Base-by-base conservation (phyloP, 1,140 invertebrate species). In the Vollenhovia emeryi region DNA sequence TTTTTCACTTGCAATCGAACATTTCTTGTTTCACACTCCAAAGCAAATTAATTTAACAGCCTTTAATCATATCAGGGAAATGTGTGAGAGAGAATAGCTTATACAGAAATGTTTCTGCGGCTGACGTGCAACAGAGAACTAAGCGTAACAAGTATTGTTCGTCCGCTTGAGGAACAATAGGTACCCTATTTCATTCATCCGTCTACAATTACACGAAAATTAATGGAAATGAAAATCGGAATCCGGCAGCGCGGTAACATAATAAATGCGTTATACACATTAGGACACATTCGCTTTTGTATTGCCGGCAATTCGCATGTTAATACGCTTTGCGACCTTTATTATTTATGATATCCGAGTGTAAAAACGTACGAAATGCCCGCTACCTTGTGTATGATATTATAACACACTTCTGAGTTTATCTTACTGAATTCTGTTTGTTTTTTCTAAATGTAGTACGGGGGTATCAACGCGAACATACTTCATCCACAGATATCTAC, bases 161-260 rank as follows among this genome's bases (percentile, higher is more conserved):
- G 73, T 89, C 62, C 68, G 79, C 33, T 71, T 43, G 52, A 40
- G 43, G 18, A 89, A 89, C 88, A 89, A 89, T 89, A 57, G 74
- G 60, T 52, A 52, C 57, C 69, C 33, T 36, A 68, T 75, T 89
- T 86, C 87, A 89, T 89, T 89, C 88, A 87, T 79, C 55, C 55
- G 69, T 66, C 57, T 60, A 71, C 85, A 84, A 89, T 89, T 89
- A 85, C 80, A 75, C 21, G 68, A 89, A n/a, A 89, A 89, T 89
- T 89, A 89, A 89, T 89, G 87, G 80, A 79, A 89, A 89, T 75
- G 87, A 89, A 89, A 89, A 89, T 89, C 88, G 71, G 79, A 71
- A 85, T 87, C 55, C 71, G 40, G 71, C 33, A n/a, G 21, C 64
- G 40, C 33, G 55, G 45, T 73, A 71, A 71, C 43, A 64, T 80